These are phyloP conservation scores for Dryobota labecula DNA, from an alignment of 2,888 invertebrate genomes.

Conservation along the genomic window DNA sequence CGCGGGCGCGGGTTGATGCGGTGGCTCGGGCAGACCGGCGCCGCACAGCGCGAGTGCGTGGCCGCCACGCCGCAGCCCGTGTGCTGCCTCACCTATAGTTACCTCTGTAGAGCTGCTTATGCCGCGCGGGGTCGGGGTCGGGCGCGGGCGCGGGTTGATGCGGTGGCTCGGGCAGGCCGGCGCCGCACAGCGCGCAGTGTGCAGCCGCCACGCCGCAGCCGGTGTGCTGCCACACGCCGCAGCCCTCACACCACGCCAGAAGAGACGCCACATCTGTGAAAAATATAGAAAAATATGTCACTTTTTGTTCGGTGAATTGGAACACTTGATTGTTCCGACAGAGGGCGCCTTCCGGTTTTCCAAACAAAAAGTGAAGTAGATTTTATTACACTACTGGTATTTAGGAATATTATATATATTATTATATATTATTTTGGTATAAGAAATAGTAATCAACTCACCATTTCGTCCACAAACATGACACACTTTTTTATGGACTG, in stretches of 20 bases:
- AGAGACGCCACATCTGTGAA: constrained; percentile 81
- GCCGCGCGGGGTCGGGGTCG: constrained; percentile 49
- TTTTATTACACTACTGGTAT: background rate
- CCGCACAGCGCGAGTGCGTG: no score
- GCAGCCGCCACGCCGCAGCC: constrained; percentile 78
- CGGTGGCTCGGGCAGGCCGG: constrained; percentile 72
- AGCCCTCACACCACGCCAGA: constrained; percentile 82
- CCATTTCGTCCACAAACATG: constrained; percentile 87
- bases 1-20: no score
- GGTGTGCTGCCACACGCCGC: constrained; percentile 85
- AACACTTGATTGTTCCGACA: background rate
- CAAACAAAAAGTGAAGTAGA: background rate
- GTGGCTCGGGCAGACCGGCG: no score
- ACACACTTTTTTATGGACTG: constrained; percentile 83
- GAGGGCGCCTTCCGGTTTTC: background rate
- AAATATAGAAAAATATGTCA: background rate
- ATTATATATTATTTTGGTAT: no score
- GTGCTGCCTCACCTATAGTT: constrained; percentile 80
- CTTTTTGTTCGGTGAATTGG: background rate
- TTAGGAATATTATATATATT: no score
- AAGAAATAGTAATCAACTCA: constrained; percentile 65
- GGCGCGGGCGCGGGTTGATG: constrained; percentile 53
- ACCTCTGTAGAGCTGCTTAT: constrained; percentile 72
- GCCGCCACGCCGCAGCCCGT: constrained; percentile 82
- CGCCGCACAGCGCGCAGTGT: constrained; percentile 76